phyloP scores from a whole-genome alignment of 2,797 vertebrate genomes.

The Pipistrellus pipistrellus region DNA sequence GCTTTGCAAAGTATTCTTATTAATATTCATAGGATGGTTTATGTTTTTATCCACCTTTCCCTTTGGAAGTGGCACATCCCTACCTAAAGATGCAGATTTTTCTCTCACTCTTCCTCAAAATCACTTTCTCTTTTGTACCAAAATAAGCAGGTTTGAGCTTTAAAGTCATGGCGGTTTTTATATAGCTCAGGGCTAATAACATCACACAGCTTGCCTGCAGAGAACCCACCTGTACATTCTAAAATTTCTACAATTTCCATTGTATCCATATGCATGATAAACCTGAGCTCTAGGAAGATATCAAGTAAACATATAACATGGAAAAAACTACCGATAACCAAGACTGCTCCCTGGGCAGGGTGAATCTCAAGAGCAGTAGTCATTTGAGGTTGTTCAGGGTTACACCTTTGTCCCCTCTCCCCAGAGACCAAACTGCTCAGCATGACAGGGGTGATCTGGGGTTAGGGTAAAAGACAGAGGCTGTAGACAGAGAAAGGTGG shows the following conservation, averaged over 20 bases:
- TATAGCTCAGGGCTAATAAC: conserved; percentile 73
- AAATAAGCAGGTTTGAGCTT: conserved; percentile 61
- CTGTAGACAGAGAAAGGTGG: not conserved
- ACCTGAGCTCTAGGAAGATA: conserved; percentile 68
- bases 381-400: not conserved
- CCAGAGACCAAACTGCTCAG: not conserved
- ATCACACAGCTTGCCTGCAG: conserved; percentile 73
- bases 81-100: conserved; percentile 29
- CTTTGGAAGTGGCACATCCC: conserved; percentile 64
- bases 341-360: conserved; percentile 51
- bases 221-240: conserved; percentile 77
- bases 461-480: not conserved
- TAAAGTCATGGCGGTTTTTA: conserved; percentile 67
- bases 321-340: conserved; percentile 10
- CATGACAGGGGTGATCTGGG: not conserved
- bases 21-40: conserved; percentile 77
- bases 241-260: conserved; percentile 72
- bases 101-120: conserved; percentile 60
- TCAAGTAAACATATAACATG: conserved; percentile 31
- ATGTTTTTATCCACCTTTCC: conserved; percentile 74
- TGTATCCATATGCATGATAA: conserved; percentile 78
- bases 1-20: conserved; percentile 77
- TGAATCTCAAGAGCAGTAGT: not conserved
- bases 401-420: not conserved
- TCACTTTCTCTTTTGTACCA: conserved; percentile 46